phyloP scores from a whole-genome alignment of 2,888 invertebrate genomes.

The Halocaridina rubra region DNA sequence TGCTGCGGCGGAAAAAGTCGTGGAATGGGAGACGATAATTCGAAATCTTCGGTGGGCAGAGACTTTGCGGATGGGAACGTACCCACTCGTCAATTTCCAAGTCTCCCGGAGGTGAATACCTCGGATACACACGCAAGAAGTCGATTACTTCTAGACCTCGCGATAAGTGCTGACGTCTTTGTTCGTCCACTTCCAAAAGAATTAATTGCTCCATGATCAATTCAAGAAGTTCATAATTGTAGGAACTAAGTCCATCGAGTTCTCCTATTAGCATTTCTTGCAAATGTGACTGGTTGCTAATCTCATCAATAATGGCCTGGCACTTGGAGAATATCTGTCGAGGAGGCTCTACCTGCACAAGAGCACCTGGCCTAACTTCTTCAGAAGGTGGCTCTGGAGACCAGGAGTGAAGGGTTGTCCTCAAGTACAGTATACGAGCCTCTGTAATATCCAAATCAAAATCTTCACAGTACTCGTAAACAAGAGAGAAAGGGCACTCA shows the following conservation, averaged over 20 bases:
- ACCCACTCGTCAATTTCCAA: slow-evolving; percentile 55
- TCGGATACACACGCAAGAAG: slow-evolving; percentile 44
- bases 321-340: slow-evolving; percentile 30
- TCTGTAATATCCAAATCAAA: slow-evolving; percentile 44
- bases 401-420: slow-evolving; percentile 31
- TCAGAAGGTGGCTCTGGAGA: slow-evolving; percentile 16
- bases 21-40: slow-evolving; percentile 58
- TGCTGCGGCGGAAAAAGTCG: slow-evolving; percentile 27
- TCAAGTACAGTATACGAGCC: slow-evolving; percentile 43
- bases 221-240: slow-evolving; percentile 58
- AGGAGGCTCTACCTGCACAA: slow-evolving; percentile 36
- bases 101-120: slow-evolving; percentile 17
- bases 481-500: slow-evolving; percentile 39
- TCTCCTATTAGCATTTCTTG: slow-evolving; percentile 19
- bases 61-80: slow-evolving; percentile 36
- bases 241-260: slow-evolving; percentile 31
- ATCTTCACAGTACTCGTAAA: slow-evolving; percentile 51
- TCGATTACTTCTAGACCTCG: slow-evolving; percentile 54
- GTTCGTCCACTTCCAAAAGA: slow-evolving; percentile 9
- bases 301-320: slow-evolving; percentile 40
- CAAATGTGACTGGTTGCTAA: slow-evolving; percentile 24
- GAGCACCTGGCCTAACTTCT: not conserved
- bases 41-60: slow-evolving; percentile 34
- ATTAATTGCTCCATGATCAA: slow-evolving; percentile 30
- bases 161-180: not conserved